Conservation (phyloP, 2,888 invertebrate genomes). For the Rhopalosiphum nymphaeae region DNA sequence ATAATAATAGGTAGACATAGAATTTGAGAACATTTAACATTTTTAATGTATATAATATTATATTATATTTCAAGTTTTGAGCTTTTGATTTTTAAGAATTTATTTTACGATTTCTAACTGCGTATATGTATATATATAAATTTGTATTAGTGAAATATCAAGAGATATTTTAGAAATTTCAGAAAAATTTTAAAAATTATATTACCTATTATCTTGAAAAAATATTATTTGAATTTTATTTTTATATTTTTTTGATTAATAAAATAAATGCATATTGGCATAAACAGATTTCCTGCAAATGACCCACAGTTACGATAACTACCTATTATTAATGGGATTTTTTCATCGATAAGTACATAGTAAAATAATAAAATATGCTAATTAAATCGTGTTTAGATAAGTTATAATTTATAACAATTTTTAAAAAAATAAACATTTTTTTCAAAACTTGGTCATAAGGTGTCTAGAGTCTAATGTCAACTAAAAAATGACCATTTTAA, state of each 20-base stretch:
- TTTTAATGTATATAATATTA: background rate
- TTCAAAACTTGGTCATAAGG: background rate
- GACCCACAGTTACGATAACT: background rate
- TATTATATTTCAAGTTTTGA: background rate
- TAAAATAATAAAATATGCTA: background rate
- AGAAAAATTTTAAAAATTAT: background rate
- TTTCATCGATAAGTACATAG: background rate
- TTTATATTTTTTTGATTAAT: too few relatives aligned
- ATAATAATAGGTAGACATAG: background rate
- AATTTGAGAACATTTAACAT: background rate
- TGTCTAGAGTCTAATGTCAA: background rate
- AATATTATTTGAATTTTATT: too few relatives aligned
- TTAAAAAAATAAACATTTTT: background rate
- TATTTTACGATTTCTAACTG: background rate
- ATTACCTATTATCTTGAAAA: background rate
- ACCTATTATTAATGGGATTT: background rate
- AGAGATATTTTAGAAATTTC: background rate
- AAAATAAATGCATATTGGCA: too few relatives aligned
- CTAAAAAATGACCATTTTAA: background rate
- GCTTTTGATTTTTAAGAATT: background rate
- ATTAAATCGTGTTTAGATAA: background rate
- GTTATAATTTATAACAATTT: background rate
- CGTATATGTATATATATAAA: background rate
- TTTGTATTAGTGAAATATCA: background rate
- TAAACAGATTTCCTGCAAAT: background rate